These are phyloP conservation scores for rat (Rattus norvegicus) DNA, from an alignment of 2,113 vertebrate species.

Conservation along the genomic window GRCr8 NC_086031.1:102882501-102883000, in stretches of 20 bases:
- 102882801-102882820: constrained; percentile 46
- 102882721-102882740: constrained; percentile 84
- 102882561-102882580: constrained; percentile 89
- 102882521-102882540: constrained; percentile 96
- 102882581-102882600: constrained; percentile 86
- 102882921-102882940: constrained; percentile 68
- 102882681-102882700: constrained; percentile 86
- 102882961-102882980: neutral
- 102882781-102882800: constrained; percentile 60
- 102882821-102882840: constrained; percentile 66
- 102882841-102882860: constrained; percentile 77
- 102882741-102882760: constrained; percentile 83
- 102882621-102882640: constrained; percentile 60
- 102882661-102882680: constrained; percentile 88
- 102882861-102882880: constrained; percentile 75
- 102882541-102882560: constrained; percentile 93
- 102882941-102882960: constrained; percentile 21
- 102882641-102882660: constrained; percentile 77
- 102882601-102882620: constrained; percentile 74
- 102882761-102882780: constrained; percentile 72
- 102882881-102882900: constrained; percentile 73
- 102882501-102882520: constrained; percentile 98
- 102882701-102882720: constrained; percentile 82
- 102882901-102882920: constrained; percentile 39
- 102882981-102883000: neutral